Evolutionary conservation across 2,888 invertebrate genomes (phyloP).

Genomic region (Papilio protenor): DNA sequence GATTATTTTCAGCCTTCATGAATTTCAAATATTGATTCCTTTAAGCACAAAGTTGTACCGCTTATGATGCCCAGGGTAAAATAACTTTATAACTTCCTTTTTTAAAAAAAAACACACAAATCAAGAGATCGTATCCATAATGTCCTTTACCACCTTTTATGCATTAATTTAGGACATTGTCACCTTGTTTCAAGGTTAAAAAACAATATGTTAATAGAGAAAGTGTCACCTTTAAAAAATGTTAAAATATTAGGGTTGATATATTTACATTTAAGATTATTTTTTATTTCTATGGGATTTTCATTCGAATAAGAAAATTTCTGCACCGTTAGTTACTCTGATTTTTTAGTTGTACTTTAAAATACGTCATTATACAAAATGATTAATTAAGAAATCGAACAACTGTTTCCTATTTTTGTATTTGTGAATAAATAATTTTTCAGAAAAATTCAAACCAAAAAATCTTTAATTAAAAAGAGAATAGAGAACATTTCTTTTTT

Average conservation of each 20-base stretch:
- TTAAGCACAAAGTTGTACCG: neutral
- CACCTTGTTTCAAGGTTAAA: neutral
- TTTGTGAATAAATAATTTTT: too few species aligned
- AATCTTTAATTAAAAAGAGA: neutral
- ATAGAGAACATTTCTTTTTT: neutral
- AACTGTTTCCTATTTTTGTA: neutral
- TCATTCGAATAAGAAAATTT: neutral
- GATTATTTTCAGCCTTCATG: constrained; percentile 29
- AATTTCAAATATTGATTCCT: constrained; percentile 24
- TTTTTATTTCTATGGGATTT: neutral
- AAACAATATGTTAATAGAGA: neutral
- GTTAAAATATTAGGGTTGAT: neutral
- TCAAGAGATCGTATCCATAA: too few species aligned
- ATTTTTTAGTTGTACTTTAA: neutral
- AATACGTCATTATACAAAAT: neutral
- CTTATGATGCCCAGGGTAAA: neutral
- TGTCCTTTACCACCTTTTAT: neutral
- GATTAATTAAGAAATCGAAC: neutral
- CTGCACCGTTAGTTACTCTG: neutral
- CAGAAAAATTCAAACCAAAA: neutral
- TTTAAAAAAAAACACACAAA: too few species aligned
- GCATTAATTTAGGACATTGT: constrained; percentile 6
- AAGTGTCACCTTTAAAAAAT: constrained; percentile 19
- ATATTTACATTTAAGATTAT: constrained; percentile 5
- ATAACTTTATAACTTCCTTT: neutral